Evolutionary conservation across 2,888 invertebrate species (phyloP).

Genomic region (Dynastes grantii): DNA sequence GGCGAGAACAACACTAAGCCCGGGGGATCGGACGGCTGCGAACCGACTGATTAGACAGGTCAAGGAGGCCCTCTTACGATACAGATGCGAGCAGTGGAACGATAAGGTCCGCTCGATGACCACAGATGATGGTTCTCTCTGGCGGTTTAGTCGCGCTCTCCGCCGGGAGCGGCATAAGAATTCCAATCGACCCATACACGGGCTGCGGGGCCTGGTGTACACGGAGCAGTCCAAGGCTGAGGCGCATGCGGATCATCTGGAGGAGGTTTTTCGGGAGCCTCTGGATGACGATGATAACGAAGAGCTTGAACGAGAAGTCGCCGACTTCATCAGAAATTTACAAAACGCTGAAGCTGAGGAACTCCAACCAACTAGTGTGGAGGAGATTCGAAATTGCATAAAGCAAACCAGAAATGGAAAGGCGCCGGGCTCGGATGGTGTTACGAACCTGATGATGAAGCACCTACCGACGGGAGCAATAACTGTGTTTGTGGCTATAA

Average conservation of each 20-base stretch:
- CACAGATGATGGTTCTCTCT: background rate
- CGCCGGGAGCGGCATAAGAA: background rate
- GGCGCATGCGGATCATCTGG: background rate
- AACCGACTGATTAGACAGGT: too few species aligned
- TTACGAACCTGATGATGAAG: conserved; percentile 22
- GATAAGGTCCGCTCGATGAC: background rate
- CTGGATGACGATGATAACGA: background rate
- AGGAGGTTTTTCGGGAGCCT: background rate
- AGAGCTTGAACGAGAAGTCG: background rate
- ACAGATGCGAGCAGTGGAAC: background rate
- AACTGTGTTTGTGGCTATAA: conserved; percentile 21
- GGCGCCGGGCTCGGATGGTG: conserved; percentile 40
- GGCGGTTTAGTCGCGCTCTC: background rate
- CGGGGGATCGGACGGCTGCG: too few species aligned
- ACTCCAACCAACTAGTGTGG: background rate
- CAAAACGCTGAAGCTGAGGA: background rate
- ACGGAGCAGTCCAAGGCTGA: background rate
- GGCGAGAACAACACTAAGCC: too few species aligned
- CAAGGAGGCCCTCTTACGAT: background rate
- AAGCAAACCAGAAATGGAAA: conserved; percentile 21
- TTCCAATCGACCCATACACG: background rate
- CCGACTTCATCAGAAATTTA: background rate
- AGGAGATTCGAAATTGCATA: background rate
- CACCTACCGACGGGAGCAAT: conserved; percentile 1
- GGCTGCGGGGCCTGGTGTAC: background rate